phyloP scores from a whole-genome alignment of 2,888 invertebrate genomes.

The Amblyjoppa proteus region DNA sequence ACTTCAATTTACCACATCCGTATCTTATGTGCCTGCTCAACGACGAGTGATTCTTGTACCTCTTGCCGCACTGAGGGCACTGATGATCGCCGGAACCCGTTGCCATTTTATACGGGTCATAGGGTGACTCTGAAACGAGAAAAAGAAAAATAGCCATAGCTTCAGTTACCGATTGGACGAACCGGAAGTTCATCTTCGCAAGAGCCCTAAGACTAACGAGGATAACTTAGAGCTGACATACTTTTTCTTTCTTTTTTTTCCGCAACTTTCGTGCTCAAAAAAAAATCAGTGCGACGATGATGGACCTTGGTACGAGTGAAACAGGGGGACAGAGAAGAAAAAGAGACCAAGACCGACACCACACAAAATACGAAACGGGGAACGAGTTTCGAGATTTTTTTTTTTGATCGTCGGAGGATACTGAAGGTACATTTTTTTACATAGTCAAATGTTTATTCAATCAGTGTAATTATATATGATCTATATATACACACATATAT shows the following conservation, averaged over 20 bases:
- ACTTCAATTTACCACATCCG: slow-evolving; percentile 80
- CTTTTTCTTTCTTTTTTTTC: not conserved
- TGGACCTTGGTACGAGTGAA: slow-evolving; percentile 1
- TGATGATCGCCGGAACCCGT: slow-evolving; percentile 70
- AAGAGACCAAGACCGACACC: slow-evolving; percentile 37
- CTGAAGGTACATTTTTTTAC: slow-evolving; percentile 24
- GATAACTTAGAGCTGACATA: not conserved
- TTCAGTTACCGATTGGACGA: slow-evolving; percentile 66
- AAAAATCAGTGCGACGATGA: slow-evolving; percentile 13
- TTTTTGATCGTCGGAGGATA: slow-evolving; percentile 11
- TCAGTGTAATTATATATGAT: slow-evolving; percentile 19
- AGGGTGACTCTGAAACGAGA: slow-evolving; percentile 77
- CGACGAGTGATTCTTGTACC: slow-evolving; percentile 80
- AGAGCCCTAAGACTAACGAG: slow-evolving; percentile 6
- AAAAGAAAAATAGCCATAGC: slow-evolving; percentile 71
- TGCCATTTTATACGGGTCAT: slow-evolving; percentile 53
- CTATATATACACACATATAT: not conserved
- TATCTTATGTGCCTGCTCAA: slow-evolving; percentile 81
- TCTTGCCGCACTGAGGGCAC: slow-evolving; percentile 78
- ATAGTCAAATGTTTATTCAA: slow-evolving; percentile 52
- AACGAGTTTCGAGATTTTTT: slow-evolving; percentile 37
- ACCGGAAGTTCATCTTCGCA: slow-evolving; percentile 24
- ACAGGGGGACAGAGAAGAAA: slow-evolving; percentile 3
- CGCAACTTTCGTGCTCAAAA: not conserved
- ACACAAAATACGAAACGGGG: slow-evolving; percentile 21